Evolutionary conservation across 2,888 invertebrate genomes (phyloP), one percentile per base, ranked within the genome.

Genomic region (Creontiades dilutus): DNA sequence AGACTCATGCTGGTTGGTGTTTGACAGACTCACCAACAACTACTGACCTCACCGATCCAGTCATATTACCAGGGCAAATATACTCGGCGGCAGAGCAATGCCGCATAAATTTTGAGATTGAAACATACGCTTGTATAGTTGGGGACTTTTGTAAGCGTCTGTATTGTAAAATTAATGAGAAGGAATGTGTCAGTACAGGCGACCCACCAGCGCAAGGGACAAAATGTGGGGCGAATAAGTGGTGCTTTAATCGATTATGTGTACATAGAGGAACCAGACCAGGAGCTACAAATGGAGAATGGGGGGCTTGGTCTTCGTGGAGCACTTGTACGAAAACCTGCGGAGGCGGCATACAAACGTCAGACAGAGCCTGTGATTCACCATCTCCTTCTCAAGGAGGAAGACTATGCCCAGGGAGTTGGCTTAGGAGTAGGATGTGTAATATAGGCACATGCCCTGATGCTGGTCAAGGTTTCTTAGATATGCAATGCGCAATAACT

Each of bases 281-380:
- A 0, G 94, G 94, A 90, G 95, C 95, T 47, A 94, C 95, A 5
- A 94, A 96, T 92, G 96, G 96, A 0, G 95, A 95, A 91, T 96
- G 96, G 96, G 95, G 95, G 3, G 93, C 94, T 87, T 96, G 95
- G 95, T 94, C 94, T 2, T 92, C 93, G 0, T 95, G 95, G 94
- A 94, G 94, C 57, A 92, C 93, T 11, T 98, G 98, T 92, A 96
- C 97, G 68, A 94, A 97, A 84, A 95, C 95, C 0, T 98, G 98
- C 93, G 97, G 97, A 0, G 97, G 98, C 2, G 98, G 98, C 9
- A 95, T 98, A 9, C 95, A 95, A 92, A 95, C 95, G 91, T 95
- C 96, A 13, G 94, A 94, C 82, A 94, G 98, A 7, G 95, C 95
- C 91, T 98, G 98, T 93, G 95, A 97, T 93, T 95, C 94, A 92